phyloP scores from a whole-genome alignment of 1,140 invertebrate genomes.

The Venustaconcha ellipsiformis region DNA sequence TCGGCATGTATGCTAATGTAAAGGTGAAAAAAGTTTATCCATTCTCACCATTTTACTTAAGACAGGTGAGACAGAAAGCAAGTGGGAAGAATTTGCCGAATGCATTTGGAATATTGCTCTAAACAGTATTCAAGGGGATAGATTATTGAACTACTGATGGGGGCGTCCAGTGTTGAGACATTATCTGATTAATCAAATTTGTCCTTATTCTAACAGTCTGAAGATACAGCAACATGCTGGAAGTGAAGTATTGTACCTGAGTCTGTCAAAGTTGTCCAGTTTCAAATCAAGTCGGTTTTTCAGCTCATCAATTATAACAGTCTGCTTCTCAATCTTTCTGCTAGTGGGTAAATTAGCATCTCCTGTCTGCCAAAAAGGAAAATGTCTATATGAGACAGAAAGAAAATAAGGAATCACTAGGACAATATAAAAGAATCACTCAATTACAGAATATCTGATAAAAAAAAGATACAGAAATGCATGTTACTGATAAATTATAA shows the following conservation, averaged over 20 bases:
- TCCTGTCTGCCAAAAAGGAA: conserved; percentile 73
- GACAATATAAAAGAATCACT: no score
- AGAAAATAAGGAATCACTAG: no score
- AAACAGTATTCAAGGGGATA: not conserved
- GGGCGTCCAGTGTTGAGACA: not conserved
- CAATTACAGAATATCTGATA: no score
- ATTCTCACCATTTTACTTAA: no score
- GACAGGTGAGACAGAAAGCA: no score
- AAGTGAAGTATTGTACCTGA: conserved; percentile 43
- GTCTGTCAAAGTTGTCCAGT: conserved; percentile 79
- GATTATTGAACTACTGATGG: not conserved
- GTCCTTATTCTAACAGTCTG: no score
- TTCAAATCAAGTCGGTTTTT: conserved; percentile 82
- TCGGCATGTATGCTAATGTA: no score
- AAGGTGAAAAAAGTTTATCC: no score
- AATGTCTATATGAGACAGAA: not conserved
- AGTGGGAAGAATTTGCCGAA: not conserved
- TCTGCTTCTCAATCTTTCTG: conserved; percentile 87
- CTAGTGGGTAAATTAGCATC: conserved; percentile 85
- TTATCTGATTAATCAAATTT: not conserved
- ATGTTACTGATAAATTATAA: no score
- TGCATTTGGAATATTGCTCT: not conserved
- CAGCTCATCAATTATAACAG: conserved; percentile 86
- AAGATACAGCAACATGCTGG: not conserved
- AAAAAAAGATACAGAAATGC: no score